Percentiles rank a stretch among this genome's conserved stretches.
These are phyloP conservation scores for Ranitomeya variabilis DNA, from an alignment of 2,113 vertebrate genomes.

Conservation along the genomic window DNA sequence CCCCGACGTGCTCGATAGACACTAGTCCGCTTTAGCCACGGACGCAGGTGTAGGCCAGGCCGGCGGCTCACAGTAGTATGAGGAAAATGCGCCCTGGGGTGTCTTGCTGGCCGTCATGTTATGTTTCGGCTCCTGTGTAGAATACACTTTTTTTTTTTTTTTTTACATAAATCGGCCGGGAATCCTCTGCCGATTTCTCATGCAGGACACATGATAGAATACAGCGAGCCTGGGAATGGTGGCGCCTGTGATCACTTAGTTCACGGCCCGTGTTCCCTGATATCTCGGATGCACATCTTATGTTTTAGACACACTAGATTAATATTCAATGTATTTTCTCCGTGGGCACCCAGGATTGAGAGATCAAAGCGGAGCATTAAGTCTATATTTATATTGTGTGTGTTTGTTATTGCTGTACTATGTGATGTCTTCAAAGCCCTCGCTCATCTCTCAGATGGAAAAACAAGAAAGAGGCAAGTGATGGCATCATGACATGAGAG, in stretches of 20 bases:
- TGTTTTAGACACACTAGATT: slow-evolving; percentile 16
- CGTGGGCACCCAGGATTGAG: not conserved
- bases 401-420: slow-evolving; percentile 29
- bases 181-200: too few species aligned
- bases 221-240: not conserved
- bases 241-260: not conserved
- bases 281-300: not conserved
- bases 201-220: not conserved
- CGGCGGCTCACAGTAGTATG: too few species aligned
- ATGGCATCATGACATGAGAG: not conserved
- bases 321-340: slow-evolving; percentile 40
- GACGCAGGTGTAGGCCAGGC: too few species aligned
- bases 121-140: too few species aligned
- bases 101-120: too few species aligned
- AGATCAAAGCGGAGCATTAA: slow-evolving; percentile 20
- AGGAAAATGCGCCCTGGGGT: too few species aligned
- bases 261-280: not conserved
- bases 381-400: slow-evolving; percentile 48
- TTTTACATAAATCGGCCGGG: too few species aligned
- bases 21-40: too few species aligned
- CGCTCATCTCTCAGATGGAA: not conserved
- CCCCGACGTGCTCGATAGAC: too few species aligned
- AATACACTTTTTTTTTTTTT: too few species aligned
- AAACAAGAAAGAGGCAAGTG: not conserved
- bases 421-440: slow-evolving; percentile 33